Percentiles rank a stretch among this genome's conserved stretches.
Conservation (phyloP, 2,797 vertebrate genomes). For the Lepus townsendii region DNA sequence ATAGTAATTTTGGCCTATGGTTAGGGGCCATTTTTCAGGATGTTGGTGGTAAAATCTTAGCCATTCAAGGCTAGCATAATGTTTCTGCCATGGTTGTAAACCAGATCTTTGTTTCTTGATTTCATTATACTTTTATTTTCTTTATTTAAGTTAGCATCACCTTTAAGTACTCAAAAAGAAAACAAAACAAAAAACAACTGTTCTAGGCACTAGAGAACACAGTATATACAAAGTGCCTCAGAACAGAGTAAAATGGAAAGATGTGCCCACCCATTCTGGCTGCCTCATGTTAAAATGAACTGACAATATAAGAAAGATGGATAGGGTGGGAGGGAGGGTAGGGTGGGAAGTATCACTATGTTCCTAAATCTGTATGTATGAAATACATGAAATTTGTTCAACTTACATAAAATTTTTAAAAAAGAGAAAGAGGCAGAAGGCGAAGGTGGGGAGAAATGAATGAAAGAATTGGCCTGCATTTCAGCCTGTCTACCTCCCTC, state of each 20-base stretch:
- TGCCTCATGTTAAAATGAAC: background rate
- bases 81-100: background rate
- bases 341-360: too few relatives aligned
- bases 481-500: background rate
- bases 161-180: background rate
- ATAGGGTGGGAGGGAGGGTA: too few relatives aligned
- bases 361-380: too few relatives aligned
- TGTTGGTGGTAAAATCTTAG: constrained; percentile 17
- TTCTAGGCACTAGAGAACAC: constrained; percentile 15
- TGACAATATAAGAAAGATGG: background rate
- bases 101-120: background rate
- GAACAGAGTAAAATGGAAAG: constrained; percentile 42
- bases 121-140: background rate
- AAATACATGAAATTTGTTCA: too few relatives aligned
- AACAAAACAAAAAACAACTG: background rate
- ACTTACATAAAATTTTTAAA: too few relatives aligned
- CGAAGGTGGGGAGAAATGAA: fast-evolving
- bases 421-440: too few relatives aligned
- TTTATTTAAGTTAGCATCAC: constrained; percentile 37
- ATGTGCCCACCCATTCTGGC: background rate
- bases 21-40: constrained; percentile 16
- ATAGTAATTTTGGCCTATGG: background rate
- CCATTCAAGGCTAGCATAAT: background rate
- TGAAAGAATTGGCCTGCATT: background rate
- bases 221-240: background rate